Conservation (phyloP, 1,140 invertebrate genomes). For the Drosophila orena region DNA sequence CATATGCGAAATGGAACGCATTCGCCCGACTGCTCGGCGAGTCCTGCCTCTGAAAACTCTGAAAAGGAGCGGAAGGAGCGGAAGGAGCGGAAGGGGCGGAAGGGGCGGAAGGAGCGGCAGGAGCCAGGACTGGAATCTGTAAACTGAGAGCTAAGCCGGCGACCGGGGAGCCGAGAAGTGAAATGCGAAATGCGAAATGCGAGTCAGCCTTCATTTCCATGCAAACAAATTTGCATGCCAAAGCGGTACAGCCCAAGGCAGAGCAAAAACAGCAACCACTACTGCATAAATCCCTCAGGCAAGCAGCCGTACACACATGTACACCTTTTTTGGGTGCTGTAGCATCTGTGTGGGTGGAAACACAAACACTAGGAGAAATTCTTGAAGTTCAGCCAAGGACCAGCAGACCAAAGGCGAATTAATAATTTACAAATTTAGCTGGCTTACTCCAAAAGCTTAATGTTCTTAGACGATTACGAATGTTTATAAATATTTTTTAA, state of each 20-base stretch:
- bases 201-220: conserved; percentile 70
- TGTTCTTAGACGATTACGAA: too few species aligned
- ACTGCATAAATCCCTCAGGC: conserved; percentile 46
- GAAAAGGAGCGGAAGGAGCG: background rate
- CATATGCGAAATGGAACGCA: conserved; percentile 73
- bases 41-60: conserved; percentile 17
- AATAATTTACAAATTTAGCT: too few species aligned
- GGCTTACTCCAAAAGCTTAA: too few species aligned
- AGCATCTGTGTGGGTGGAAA: conserved; percentile 9
- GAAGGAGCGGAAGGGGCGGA: conserved; percentile 1
- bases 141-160: conserved; percentile 3
- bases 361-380: conserved; percentile 3
- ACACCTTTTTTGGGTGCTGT: background rate
- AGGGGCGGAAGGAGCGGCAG: background rate
- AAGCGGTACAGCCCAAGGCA: conserved; percentile 51
- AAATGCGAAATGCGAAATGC: background rate
- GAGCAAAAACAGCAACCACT: conserved; percentile 38
- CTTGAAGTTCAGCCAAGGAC: too few species aligned
- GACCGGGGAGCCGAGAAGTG: background rate
- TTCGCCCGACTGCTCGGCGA: conserved; percentile 53
- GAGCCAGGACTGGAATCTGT: conserved; percentile 4
- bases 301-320: conserved; percentile 11
- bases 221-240: conserved; percentile 79
- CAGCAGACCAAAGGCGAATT: too few species aligned
- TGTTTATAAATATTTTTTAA: too few species aligned